Evolutionary conservation across 2,113 vertebrate genomes (phyloP).

Genomic region (Melanotaenia duboulayi): DNA sequence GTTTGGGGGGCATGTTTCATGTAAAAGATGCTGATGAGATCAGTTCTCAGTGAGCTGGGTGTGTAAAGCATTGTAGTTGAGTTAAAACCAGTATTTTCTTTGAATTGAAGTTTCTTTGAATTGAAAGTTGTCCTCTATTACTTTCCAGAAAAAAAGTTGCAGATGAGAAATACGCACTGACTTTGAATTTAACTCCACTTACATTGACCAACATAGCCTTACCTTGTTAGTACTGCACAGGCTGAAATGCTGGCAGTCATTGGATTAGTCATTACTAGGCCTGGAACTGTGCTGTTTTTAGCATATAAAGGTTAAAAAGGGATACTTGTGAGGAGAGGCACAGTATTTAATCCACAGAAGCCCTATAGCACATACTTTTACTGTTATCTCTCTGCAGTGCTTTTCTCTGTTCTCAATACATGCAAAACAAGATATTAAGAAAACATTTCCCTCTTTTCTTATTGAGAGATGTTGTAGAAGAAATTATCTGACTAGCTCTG

Average conservation of each 20-base stretch:
- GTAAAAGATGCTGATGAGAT: constrained; percentile 48
- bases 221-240: constrained; percentile 52
- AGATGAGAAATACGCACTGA: constrained; percentile 16
- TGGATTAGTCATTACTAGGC: constrained; percentile 77
- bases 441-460: constrained; percentile 34
- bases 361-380: constrained; percentile 33
- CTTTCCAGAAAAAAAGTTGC: constrained; percentile 19
- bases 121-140: constrained; percentile 11
- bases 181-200: constrained; percentile 39
- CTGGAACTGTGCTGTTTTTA: constrained; percentile 68
- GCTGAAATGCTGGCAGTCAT: constrained; percentile 54
- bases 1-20: constrained; percentile 52
- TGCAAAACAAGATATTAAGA: constrained; percentile 35
- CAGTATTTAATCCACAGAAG: constrained; percentile 67
- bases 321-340: constrained; percentile 60
- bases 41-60: constrained; percentile 16
- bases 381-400: constrained; percentile 14
- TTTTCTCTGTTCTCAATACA: constrained; percentile 31
- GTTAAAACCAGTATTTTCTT: constrained; percentile 31
- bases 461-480: constrained; percentile 46
- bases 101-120: constrained; percentile 43
- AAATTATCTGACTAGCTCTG: constrained; percentile 52
- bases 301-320: constrained; percentile 72
- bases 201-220: constrained; percentile 46
- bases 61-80: constrained; percentile 32